phyloP scores from a whole-genome alignment of 2,113 vertebrate species.

The Fulica atra region DNA sequence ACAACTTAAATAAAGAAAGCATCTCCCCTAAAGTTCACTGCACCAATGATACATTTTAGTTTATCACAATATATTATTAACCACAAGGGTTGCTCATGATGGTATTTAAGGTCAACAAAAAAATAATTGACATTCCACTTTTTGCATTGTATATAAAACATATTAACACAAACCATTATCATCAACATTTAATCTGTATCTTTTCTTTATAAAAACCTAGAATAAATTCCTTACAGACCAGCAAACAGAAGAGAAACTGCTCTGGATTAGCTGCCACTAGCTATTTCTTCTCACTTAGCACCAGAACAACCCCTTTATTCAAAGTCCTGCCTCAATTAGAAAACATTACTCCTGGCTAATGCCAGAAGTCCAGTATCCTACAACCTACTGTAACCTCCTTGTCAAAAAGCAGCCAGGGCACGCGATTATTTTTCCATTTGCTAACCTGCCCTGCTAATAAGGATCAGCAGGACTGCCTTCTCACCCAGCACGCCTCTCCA shows the following conservation, averaged over 20 bases:
- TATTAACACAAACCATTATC: background rate
- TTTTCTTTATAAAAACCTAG: background rate
- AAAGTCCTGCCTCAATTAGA: background rate
- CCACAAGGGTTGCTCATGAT: background rate
- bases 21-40: background rate
- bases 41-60: background rate
- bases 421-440: no score
- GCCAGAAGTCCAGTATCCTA: background rate
- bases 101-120: background rate
- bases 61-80: background rate
- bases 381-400: background rate
- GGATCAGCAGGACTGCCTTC: background rate
- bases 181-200: background rate
- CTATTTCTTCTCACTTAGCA: background rate
- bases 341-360: background rate
- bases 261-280: background rate
- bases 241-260: background rate
- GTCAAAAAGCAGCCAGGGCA: background rate
- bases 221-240: background rate
- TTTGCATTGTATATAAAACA: background rate
- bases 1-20: background rate
- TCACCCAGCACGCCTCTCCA: background rate
- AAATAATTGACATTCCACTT: background rate
- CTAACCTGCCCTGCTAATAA: accelerated
- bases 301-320: background rate